Evolutionary conservation across 2,888 invertebrate genomes (phyloP), one percentile per base, ranked within the genome.

Genomic region (Entomobrya multifasciata): DNA sequence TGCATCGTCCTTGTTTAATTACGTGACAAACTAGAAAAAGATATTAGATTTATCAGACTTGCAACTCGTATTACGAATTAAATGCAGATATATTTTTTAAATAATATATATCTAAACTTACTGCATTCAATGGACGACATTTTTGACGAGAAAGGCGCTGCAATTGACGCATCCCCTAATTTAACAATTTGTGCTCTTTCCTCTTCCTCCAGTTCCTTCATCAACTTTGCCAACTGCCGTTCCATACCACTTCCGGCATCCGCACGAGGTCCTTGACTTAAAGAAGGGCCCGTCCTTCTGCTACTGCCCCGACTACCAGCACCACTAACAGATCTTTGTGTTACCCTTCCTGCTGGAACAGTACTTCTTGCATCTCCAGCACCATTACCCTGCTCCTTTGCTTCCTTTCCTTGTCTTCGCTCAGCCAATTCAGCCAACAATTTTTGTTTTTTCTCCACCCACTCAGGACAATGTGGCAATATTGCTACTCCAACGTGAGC

Each of bases 1-100:
- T 99, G 93, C 99, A 99, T 25, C 99, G 95, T 0, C 99, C 99
- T 94, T 99, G 99, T 92, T 99, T 99, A 92, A 99, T 99, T 89
- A 99, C 97, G 93, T 99, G 98, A 92, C 98, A 99, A 92, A 99
- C 99, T 98, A 94, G 79, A 94, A 67, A 2, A 80, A 67, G 49
- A 30, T 60, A 57, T 20, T 15, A 27, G 10, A n/a, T n/a, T n/a
- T n/a, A n/a, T n/a, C n/a, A n/a, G n/a, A n/a, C n/a, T n/a, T n/a
- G n/a, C n/a, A n/a, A n/a, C n/a, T n/a, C n/a, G n/a, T n/a, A n/a
- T n/a, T n/a, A n/a, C n/a, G n/a, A n/a, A n/a, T n/a, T n/a, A n/a
- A n/a, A n/a, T n/a, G n/a, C n/a, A n/a, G n/a, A n/a, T n/a, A n/a
- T n/a, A n/a, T n/a, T 20, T 17, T 25, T 6, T 4, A 65, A 67